phyloP scores from a whole-genome alignment of 2,888 invertebrate genomes.

The Thelaira solivaga region DNA sequence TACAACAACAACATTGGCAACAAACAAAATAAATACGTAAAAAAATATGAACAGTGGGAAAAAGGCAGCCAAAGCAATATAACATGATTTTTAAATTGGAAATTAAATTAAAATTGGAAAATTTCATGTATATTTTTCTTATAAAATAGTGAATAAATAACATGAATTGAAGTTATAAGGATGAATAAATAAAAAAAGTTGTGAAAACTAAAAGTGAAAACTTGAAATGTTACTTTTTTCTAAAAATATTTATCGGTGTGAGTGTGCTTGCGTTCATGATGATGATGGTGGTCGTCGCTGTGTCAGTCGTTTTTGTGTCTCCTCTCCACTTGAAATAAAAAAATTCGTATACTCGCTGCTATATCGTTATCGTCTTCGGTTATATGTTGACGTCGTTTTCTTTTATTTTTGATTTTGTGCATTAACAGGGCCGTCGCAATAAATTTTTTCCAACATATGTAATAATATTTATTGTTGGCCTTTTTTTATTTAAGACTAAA shows the following conservation, averaged over 20 bases:
- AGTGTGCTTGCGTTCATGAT: slow-evolving; percentile 57
- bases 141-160: no score
- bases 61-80: background rate
- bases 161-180: slow-evolving; percentile 8
- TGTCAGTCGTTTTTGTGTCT: slow-evolving; percentile 42
- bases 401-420: slow-evolving; percentile 46
- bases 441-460: slow-evolving; percentile 56
- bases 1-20: slow-evolving; percentile 21
- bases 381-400: slow-evolving; percentile 56
- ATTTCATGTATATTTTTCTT: no score
- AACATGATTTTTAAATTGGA: background rate
- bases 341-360: slow-evolving; percentile 42
- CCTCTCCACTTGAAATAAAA: slow-evolving; percentile 29
- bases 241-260: slow-evolving; percentile 59
- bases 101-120: background rate
- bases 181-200: slow-evolving; percentile 38
- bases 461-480: slow-evolving; percentile 27
- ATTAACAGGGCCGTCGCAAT: slow-evolving; percentile 57
- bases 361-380: slow-evolving; percentile 56
- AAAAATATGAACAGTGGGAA: background rate
- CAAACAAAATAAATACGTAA: slow-evolving; percentile 16
- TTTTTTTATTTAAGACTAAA: slow-evolving; percentile 20
- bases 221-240: slow-evolving; percentile 66
- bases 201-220: slow-evolving; percentile 67
- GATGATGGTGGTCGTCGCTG: slow-evolving; percentile 38